Evolutionary conservation across 2,888 invertebrate species (phyloP).

Genomic region (Melanophora roralis): DNA sequence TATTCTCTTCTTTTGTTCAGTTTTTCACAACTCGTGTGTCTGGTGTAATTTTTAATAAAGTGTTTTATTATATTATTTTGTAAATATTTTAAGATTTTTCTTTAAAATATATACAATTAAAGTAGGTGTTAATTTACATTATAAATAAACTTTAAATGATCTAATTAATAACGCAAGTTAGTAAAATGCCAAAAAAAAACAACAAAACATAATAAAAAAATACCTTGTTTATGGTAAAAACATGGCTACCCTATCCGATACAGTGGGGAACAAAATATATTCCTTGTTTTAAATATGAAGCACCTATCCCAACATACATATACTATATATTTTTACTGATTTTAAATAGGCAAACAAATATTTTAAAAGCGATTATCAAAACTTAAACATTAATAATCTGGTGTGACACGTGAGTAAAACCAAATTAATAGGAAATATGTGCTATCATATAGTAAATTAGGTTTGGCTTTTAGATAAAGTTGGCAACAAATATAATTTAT

Average conservation of each 20-base stretch:
- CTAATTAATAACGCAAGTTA: constrained; percentile 66
- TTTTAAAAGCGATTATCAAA: neutral
- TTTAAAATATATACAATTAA: constrained; percentile 48
- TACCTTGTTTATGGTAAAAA: neutral
- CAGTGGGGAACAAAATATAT: too few species aligned
- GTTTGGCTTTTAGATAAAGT: neutral
- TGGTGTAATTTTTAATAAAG: neutral
- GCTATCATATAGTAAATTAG: neutral
- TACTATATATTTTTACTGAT: neutral
- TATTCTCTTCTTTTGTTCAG: neutral
- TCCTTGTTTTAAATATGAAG: too few species aligned
- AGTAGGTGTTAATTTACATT: constrained; percentile 69
- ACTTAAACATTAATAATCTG: neutral
- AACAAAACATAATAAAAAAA: neutral
- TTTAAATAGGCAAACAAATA: neutral
- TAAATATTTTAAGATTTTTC: neutral
- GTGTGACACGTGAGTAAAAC: neutral
- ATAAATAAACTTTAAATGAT: constrained; percentile 70
- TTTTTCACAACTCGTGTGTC: neutral
- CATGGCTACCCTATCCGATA: neutral
- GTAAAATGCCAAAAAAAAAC: constrained; percentile 45
- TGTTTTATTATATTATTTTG: constrained; percentile 1
- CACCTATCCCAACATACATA: neutral
- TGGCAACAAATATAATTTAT: neutral
- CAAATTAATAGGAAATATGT: neutral